Evolutionary conservation across 2,888 invertebrate species (phyloP).

Genomic region (Oxyteleia sp.): DNA sequence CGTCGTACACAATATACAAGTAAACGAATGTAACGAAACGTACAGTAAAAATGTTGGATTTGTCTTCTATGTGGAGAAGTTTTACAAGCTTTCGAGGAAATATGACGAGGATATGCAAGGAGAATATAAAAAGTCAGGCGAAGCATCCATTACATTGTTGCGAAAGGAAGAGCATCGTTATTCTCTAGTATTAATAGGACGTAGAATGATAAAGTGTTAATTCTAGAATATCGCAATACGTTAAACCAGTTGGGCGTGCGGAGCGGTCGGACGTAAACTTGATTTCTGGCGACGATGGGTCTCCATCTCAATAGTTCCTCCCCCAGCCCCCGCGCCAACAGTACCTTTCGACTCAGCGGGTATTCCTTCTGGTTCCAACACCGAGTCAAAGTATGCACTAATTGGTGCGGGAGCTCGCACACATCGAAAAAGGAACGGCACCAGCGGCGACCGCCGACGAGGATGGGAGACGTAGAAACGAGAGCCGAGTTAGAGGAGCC

Average conservation of each 20-base stretch:
- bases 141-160: conserved; percentile 5
- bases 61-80: too few species aligned
- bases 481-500: conserved; percentile 32
- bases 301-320: conserved; percentile 67
- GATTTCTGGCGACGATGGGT: conserved; percentile 74
- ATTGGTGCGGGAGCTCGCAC: conserved; percentile 85
- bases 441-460: conserved; percentile 35
- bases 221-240: conserved; percentile 75
- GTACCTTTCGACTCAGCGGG: conserved; percentile 68
- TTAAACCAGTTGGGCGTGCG: conserved; percentile 69
- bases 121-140: neutral
- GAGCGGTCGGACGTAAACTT: conserved; percentile 51
- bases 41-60: too few species aligned
- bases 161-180: conserved; percentile 10
- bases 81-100: neutral
- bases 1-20: too few species aligned
- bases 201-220: conserved; percentile 72
- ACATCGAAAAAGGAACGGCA: conserved; percentile 70
- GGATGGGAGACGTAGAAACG: conserved; percentile 69
- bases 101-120: neutral
- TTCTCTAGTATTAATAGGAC: conserved; percentile 25
- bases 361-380: too few species aligned
- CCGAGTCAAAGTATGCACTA: conserved; percentile 88
- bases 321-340: conserved; percentile 56
- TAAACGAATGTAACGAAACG: too few species aligned